A percentile compares a stretch with the other conserved stretches of the same genome.
Conservation (phyloP, 2,797 vertebrate genomes). For the Premnoplex brunnescens region DNA sequence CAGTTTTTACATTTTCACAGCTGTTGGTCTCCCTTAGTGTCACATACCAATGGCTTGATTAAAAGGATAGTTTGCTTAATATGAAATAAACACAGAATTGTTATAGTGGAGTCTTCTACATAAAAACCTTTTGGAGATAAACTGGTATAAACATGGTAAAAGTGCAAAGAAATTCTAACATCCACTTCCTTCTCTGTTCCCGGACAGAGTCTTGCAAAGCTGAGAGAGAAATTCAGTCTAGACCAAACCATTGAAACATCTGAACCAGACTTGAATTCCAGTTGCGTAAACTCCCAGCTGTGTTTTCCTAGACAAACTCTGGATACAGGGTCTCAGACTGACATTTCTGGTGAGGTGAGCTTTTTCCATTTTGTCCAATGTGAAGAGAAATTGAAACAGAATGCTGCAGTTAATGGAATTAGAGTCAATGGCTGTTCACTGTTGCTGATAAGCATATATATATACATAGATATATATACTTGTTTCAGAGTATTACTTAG, state of each 20-base stretch:
- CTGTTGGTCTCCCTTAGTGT: neutral
- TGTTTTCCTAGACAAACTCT: constrained; percentile 80
- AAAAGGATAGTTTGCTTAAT: neutral
- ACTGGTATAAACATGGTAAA: neutral
- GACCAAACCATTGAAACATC: constrained; percentile 71
- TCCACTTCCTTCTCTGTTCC: neutral
- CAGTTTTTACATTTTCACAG: neutral
- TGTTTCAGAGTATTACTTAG: neutral
- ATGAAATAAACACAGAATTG: neutral
- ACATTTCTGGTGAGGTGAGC: constrained; percentile 84
- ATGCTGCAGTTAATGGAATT: neutral
- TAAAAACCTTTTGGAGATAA: neutral
- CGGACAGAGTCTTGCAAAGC: constrained; percentile 81
- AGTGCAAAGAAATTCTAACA: neutral
- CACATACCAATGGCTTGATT: neutral
- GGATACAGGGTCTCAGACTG: constrained; percentile 84
- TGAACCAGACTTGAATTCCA: constrained; percentile 73
- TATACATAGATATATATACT: neutral
- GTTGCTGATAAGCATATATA: neutral
- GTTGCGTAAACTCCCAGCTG: constrained; percentile 68
- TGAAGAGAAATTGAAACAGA: neutral
- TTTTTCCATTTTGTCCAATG: neutral
- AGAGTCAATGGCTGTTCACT: neutral
- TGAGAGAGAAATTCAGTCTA: constrained; percentile 78
- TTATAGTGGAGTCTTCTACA: neutral